Conservation (phyloP, 2,113 vertebrate genomes). For the Leptocoma aspasia region DNA sequence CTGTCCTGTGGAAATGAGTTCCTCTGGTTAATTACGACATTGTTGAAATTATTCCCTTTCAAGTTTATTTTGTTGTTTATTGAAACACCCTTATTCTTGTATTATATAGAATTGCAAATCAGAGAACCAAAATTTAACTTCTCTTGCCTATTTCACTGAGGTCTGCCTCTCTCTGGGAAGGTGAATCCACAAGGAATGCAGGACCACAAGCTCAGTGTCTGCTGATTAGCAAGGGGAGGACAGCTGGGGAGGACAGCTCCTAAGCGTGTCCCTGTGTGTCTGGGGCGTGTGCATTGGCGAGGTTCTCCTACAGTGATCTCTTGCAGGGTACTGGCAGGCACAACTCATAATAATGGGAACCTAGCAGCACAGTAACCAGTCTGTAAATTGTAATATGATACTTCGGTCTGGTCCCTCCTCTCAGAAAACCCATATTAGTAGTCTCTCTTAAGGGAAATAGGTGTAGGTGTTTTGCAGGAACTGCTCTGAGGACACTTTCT, state of each 20-base stretch:
- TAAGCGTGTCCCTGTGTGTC: neutral
- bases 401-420: neutral
- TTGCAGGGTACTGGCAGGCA: neutral
- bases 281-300: neutral
- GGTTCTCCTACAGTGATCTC: neutral
- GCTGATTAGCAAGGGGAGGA: neutral
- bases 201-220: neutral
- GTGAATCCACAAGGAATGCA: conserved; percentile 45
- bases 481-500: neutral
- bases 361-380: neutral
- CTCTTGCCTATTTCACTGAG: neutral
- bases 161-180: neutral
- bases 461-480: neutral
- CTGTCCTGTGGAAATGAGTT: conserved; percentile 11
- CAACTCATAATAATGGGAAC: neutral
- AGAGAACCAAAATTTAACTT: neutral
- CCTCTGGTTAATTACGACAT: neutral
- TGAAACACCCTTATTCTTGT: neutral
- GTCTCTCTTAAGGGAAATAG: neutral
- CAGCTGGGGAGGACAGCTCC: neutral
- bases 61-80: conserved; percentile 27
- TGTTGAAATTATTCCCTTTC: neutral
- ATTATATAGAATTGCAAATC: neutral
- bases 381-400: neutral
- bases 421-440: neutral